Evolutionary conservation across 2,113 vertebrate species (phyloP), one percentile per base, ranked within the genome.

Genomic region (Apeltes quadracus): DNA sequence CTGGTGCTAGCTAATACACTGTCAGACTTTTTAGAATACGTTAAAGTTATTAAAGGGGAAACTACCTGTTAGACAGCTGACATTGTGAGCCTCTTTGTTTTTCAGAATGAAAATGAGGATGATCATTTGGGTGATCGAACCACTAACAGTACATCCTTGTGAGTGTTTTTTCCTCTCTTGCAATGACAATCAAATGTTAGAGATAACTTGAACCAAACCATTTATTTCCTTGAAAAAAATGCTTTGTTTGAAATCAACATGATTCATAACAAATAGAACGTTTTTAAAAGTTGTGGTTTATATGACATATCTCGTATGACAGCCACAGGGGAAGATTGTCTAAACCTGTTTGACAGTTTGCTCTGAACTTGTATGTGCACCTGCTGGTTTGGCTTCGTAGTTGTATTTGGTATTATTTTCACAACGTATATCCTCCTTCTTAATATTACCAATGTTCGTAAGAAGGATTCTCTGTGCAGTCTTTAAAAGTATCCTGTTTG

Each of bases 21-120:
- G 27, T 69, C 20, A 16, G 51, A 55, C n/a, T n/a, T n/a, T n/a
- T n/a, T n/a, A n/a, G n/a, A n/a, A n/a, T n/a, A n/a, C n/a, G n/a
- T n/a, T n/a, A n/a, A n/a, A n/a, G 57, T 23, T 41, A 1, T 3
- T 25, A 38, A 38, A 12, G 29, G 5, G n/a, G 3, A 59, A 59
- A 59, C 10, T 5, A 44, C 29, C 7, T 14, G 27, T 8, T 25
- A 39, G 56, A 18, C 18, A 4, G 16, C 32, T 61, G n/a, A 73
- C 11, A 5, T 14, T 46, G n/a, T 3, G 38, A 3, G n/a, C 1
- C 4, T 25, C 39, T 15, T 18, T 81, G 3, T 69, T 39, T 81
- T 89, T 6, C 83, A 94, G 93, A 88, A 75, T 11, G 90, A 94
- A 11, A 92, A 92, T 0, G 69, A 66, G 0, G 88, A 92, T 2